Evolutionary conservation across 2,797 vertebrate genomes (phyloP), one percentile per base, ranked within the genome.

Genomic region (Hippoglossus hippoglossus): DNA sequence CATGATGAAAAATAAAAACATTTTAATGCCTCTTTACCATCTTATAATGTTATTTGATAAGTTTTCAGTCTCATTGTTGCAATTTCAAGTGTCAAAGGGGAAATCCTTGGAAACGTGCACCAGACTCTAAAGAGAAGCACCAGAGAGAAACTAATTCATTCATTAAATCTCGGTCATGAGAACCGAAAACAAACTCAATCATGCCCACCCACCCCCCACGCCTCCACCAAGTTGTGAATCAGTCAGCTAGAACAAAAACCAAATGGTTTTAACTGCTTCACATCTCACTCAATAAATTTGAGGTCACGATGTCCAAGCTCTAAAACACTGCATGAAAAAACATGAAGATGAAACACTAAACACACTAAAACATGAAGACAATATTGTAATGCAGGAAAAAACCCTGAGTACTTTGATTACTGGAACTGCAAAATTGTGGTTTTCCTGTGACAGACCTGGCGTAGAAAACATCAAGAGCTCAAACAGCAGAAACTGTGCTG

Each of bases 381-480:
- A 50, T 36, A 13, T 18, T 12, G 22, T 18, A 53, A 61, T 1
- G 36, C 9, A 65, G 47, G 47, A 19, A 51, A 65, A 41, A 13
- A 3, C 60, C n/a, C 25, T 5, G 3, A 49, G 7, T 25, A 41
- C 41, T 57, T 11, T 19, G 62, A 56, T 53, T 39, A 41, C n/a
- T 5, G 3, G 1, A 71, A 64, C 3, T 0, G 10, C 15, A 15
- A 22, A 12, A 39, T 7, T 63, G 72, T 71, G 77, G 61, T 54
- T 78, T 80, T 79, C 65, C 62, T 73, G 71, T 56, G 62, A 75
- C 24, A 70, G 53, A 80, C 68, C 61, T 22, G 55, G 3, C 46
- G 5, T 49, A 19, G 11, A 28, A 28, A 68, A 56, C 44, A 9
- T 56, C 0, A n/a, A 24, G 15, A 6, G 21, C 9, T 53, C 19